These are phyloP conservation scores for Caenorhabditis sp. DNA, from an alignment of 2,888 invertebrate genomes.

Conservation along the genomic window DNA sequence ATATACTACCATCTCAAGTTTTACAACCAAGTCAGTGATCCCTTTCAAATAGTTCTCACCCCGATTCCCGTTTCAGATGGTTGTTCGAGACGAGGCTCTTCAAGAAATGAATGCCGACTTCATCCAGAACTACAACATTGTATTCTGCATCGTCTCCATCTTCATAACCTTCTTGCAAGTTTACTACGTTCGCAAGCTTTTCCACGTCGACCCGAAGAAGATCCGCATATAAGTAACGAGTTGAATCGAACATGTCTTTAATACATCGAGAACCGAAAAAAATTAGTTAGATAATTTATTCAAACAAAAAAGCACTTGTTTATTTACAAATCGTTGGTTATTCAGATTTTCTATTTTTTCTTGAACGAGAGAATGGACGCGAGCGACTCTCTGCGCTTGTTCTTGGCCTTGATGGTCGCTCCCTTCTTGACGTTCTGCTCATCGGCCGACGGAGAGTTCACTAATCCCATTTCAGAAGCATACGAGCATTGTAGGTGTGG, in stretches of 20 bases:
- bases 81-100: constrained; percentile 65
- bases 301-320: background rate
- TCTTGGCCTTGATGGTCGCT: background rate
- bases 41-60: background rate
- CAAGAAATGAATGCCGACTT: constrained; percentile 62
- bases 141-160: constrained; percentile 57
- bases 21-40: constrained; percentile 64
- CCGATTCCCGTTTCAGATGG: constrained; percentile 43
- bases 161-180: constrained; percentile 64
- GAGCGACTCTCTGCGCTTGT: background rate
- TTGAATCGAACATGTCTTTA: too few relatives aligned
- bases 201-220: constrained; percentile 59
- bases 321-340: background rate
- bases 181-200: constrained; percentile 54
- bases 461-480: constrained; percentile 10
- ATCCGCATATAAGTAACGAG: constrained; percentile 56
- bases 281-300: constrained; percentile 2
- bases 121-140: constrained; percentile 61
- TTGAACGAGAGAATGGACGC: background rate
- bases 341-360: background rate
- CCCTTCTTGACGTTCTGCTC: constrained; percentile 37
- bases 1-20: constrained; percentile 71
- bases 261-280: too few relatives aligned
- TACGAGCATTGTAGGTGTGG: constrained; percentile 36
- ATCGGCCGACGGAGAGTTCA: constrained; percentile 31